Conservation (phyloP, 2,888 invertebrate genomes). For the Agrotis puta region DNA sequence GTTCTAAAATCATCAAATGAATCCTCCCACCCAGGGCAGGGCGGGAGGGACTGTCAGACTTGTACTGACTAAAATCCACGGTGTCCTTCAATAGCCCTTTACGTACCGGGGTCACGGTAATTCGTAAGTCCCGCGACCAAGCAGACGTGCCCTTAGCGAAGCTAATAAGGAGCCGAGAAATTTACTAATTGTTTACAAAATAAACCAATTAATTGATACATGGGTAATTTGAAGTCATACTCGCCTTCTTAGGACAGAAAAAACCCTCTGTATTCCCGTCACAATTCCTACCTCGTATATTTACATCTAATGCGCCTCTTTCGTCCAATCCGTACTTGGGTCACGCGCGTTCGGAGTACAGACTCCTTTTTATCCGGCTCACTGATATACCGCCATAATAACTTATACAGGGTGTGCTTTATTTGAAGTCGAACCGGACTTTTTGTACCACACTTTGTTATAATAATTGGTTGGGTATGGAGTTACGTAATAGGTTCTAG, state of each 20-base stretch:
- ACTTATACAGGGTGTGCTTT: constrained; percentile 58
- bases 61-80: too few relatives aligned
- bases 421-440: constrained; percentile 53
- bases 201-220: too few relatives aligned
- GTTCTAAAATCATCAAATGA: too few relatives aligned
- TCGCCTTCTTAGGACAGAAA: neutral
- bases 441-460: constrained; percentile 43
- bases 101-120: too few relatives aligned
- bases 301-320: constrained; percentile 72
- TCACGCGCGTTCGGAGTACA: constrained; percentile 80
- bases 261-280: neutral
- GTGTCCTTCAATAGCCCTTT: too few relatives aligned
- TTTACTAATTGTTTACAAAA: too few relatives aligned
- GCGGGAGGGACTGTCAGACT: too few relatives aligned
- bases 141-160: too few relatives aligned
- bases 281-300: constrained; percentile 63
- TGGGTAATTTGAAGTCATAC: neutral
- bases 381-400: constrained; percentile 69
- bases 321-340: constrained; percentile 75
- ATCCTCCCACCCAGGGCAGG: too few relatives aligned
- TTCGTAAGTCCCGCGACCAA: too few relatives aligned
- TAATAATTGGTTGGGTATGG: constrained; percentile 31
- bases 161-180: too few relatives aligned
- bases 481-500: constrained; percentile 24
- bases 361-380: constrained; percentile 77